Evolutionary conservation across 1,140 invertebrate genomes (phyloP).

Genomic region (Ceratitis capitata): DNA sequence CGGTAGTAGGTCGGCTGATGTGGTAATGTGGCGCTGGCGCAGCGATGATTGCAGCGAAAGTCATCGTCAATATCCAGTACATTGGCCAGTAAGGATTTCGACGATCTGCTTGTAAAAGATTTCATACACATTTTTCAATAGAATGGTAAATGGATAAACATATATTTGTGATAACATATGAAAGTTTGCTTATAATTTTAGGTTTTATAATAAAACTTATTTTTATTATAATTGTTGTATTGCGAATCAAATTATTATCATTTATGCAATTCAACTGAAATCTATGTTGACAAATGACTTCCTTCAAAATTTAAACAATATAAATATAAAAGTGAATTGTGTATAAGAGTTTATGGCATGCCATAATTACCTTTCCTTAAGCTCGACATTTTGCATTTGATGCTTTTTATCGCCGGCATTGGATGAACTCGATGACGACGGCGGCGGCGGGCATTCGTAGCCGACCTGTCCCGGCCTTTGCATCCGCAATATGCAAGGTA

Average conservation of each 20-base stretch:
- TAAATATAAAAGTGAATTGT: too few species aligned
- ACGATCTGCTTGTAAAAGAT: conserved; percentile 69
- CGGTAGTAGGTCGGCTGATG: conserved; percentile 64
- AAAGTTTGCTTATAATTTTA: too few species aligned
- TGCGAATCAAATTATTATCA: too few species aligned
- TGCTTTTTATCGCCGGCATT: conserved; percentile 67
- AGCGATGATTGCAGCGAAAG: conserved; percentile 74
- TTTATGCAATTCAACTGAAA: too few species aligned
- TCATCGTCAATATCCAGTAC: conserved; percentile 94
- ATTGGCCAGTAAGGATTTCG: conserved; percentile 92
- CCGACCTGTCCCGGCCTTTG: conserved; percentile 80
- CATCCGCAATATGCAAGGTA: conserved; percentile 96
- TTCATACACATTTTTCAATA: too few species aligned
- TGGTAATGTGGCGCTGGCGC: conserved; percentile 59
- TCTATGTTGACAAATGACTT: too few species aligned
- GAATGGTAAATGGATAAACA: too few species aligned
- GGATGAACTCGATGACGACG: conserved; percentile 68
- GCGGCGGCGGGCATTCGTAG: conserved; percentile 69
- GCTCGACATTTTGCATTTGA: conserved; percentile 64
- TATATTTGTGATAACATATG: too few species aligned
- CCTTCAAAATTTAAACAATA: too few species aligned
- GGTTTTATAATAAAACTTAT: too few species aligned
- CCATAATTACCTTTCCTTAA: conserved; percentile 65
- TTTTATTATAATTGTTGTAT: too few species aligned
- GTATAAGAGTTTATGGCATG: too few species aligned